Conservation (phyloP, 2,113 vertebrate genomes). For the Charadrius vociferus region DNA sequence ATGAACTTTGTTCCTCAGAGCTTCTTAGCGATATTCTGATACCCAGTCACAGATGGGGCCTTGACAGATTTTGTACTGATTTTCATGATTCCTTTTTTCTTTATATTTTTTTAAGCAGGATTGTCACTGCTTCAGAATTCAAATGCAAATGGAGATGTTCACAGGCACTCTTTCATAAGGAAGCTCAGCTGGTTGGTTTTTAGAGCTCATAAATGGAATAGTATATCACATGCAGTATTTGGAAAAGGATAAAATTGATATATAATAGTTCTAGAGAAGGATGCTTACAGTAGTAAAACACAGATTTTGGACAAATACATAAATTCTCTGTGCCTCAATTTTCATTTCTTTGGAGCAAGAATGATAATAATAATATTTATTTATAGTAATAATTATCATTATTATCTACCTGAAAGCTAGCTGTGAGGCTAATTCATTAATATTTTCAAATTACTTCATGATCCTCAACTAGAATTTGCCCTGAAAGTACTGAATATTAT, state of each 20-base stretch:
- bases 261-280: not conserved
- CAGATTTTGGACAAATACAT: not conserved
- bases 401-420: constrained; percentile 38
- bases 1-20: constrained; percentile 42
- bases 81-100: constrained; percentile 17
- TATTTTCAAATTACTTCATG: constrained; percentile 44
- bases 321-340: not conserved
- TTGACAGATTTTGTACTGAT: constrained; percentile 53
- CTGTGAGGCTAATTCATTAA: constrained; percentile 25
- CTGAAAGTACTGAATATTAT: not conserved
- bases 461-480: constrained; percentile 7
- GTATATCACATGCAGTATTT: not conserved
- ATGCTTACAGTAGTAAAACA: not conserved
- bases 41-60: constrained; percentile 24
- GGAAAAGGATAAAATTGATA: not conserved
- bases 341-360: not conserved
- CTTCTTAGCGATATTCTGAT: constrained; percentile 34
- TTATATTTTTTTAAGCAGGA: not conserved
- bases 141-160: constrained; percentile 39
- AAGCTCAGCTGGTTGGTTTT: constrained; percentile 1
- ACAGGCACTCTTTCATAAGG: not conserved
- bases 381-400: constrained; percentile 4
- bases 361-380: not conserved
- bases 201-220: not conserved
- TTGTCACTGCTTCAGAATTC: constrained; percentile 2